Evolutionary conservation across 2,113 vertebrate genomes (phyloP).

Genomic region (Notiomystis cincta): DNA sequence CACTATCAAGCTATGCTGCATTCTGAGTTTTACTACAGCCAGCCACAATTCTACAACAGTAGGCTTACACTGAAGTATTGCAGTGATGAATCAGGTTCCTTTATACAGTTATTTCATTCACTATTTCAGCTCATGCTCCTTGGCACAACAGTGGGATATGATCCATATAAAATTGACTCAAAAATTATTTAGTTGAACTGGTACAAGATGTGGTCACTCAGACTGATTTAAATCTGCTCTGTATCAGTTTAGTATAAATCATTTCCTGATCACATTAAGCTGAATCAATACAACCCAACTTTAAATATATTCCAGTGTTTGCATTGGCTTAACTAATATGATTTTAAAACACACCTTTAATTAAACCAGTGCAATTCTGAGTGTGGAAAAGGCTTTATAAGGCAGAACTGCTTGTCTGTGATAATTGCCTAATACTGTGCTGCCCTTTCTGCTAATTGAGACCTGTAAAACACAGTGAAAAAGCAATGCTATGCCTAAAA

Average conservation of each 20-base stretch:
- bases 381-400: background rate
- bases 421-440: background rate
- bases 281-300: slow-evolving; percentile 1
- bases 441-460: background rate
- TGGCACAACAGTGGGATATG: background rate
- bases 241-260: background rate
- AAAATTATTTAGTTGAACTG: background rate
- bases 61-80: background rate
- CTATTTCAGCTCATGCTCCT: background rate
- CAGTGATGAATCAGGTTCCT: background rate
- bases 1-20: background rate
- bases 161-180: background rate
- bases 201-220: background rate
- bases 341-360: slow-evolving; percentile 20
- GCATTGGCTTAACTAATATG: background rate
- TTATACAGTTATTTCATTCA: background rate
- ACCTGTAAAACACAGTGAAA: background rate
- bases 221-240: background rate
- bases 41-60: background rate
- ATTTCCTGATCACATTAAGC: slow-evolving; percentile 30
- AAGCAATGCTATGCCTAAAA: background rate
- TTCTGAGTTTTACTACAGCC: background rate
- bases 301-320: background rate
- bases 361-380: background rate
- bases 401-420: background rate